phyloP scores from a whole-genome alignment of 2,888 invertebrate genomes.

The Biston betularia region DNA sequence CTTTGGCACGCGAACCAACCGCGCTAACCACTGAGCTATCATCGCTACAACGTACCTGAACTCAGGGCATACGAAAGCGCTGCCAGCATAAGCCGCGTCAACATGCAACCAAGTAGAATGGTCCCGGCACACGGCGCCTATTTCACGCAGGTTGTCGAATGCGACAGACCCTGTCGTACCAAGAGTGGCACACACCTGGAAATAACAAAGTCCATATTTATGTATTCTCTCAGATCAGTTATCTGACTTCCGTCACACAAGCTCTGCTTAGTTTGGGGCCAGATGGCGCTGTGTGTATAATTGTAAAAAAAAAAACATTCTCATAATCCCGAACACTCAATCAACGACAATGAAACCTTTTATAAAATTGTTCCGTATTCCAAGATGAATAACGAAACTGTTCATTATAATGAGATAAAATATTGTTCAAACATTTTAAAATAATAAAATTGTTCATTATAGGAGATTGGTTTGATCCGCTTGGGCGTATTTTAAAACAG shows the following conservation, averaged over 20 bases:
- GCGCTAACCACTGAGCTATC: no score
- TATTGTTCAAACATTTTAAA: constrained; percentile 38
- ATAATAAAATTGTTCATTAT: constrained; percentile 36
- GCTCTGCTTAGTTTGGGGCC: no score
- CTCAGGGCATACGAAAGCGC: constrained; percentile 98
- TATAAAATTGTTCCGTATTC: constrained; percentile 25
- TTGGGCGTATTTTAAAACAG: constrained; percentile 41
- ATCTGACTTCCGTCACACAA: no score
- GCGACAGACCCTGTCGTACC: constrained; percentile 99
- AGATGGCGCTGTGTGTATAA: no score
- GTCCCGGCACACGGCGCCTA: constrained; percentile 89
- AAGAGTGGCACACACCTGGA: constrained; percentile 96
- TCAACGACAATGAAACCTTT: constrained; percentile 27
- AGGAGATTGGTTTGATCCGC: constrained; percentile 24
- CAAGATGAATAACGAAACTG: constrained; percentile 16
- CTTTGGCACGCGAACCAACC: no score
- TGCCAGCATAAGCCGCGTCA: constrained; percentile 99
- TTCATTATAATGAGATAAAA: constrained; percentile 37
- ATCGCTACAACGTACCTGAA: no score
- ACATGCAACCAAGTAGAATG: constrained; percentile 98
- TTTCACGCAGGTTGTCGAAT: constrained; percentile 94
- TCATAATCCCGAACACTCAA: neutral
- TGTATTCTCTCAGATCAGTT: no score
- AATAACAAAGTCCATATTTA: neutral
- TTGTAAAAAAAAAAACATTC: no score